Percentiles rank a stretch among this genome's conserved stretches.
Conservation (phyloP, 30 jellyfish, hydroid and myxozoan species). For the Chironex yamaguchii region DNA sequence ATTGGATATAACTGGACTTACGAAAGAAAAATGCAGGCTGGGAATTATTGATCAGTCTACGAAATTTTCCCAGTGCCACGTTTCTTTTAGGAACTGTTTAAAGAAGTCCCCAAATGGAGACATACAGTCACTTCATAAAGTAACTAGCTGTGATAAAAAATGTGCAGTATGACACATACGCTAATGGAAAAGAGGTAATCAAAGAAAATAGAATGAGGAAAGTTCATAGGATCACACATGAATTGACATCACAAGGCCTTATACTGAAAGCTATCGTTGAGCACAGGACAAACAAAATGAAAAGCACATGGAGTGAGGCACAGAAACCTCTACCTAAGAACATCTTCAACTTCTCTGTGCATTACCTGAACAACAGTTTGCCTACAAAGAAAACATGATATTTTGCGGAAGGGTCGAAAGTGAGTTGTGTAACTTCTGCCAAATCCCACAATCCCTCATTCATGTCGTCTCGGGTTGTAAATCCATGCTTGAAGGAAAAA, state of each 20-base stretch:
- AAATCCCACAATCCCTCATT: too few relatives aligned
- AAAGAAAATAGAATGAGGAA: too few relatives aligned
- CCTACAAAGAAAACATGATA: too few relatives aligned
- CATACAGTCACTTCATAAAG: background rate
- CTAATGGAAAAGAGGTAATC: slow-evolving; percentile 13
- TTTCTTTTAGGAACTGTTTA: background rate
- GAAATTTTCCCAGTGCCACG: background rate
- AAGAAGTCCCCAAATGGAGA: slow-evolving; percentile 12
- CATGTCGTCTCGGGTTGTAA: too few relatives aligned
- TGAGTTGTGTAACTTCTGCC: too few relatives aligned
- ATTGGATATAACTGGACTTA: background rate
- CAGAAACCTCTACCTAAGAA: too few relatives aligned
- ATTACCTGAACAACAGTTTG: too few relatives aligned
- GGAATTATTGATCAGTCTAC: slow-evolving; percentile 1
- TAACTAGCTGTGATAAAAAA: slow-evolving; percentile 13
- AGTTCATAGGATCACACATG: slow-evolving; percentile 21
- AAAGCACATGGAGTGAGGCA: too few relatives aligned
- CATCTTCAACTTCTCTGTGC: too few relatives aligned
- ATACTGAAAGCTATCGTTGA: slow-evolving; percentile 22
- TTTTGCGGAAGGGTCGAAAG: too few relatives aligned
- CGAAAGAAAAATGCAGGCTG: too few relatives aligned
- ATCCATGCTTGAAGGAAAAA: background rate
- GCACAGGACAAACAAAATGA: background rate
- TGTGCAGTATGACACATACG: slow-evolving; percentile 32
- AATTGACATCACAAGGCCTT: slow-evolving; percentile 28